Base-by-base conservation (phyloP, 2,797 vertebrate species). In the Semotilus atromaculatus region DNA sequence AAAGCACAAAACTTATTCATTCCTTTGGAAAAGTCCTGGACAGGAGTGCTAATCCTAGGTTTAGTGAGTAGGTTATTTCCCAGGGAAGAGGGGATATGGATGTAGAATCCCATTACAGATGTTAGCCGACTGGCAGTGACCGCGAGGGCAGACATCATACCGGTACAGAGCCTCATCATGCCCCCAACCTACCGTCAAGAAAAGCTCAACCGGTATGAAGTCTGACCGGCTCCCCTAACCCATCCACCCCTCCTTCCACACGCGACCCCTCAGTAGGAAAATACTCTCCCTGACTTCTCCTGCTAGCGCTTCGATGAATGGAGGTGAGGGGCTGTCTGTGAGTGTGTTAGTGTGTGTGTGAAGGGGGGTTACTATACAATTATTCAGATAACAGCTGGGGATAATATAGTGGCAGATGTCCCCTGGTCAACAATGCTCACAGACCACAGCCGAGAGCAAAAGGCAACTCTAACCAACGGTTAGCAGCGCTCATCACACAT, bases 301-400 rank as follows among this genome's bases (percentile, higher is more conserved):
- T 55, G 67, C 80, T 80, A 62, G 64, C 76, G 73, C 78, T 64
- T 64, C 29, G 21, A 86, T 80, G 85, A 83, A 81, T 88, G 53
- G 74, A 76, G 82, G 81, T 11, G 26, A 77, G 76, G 74, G 84
- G 67, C 58, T 74, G 73, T 86, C 72, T 81, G 66, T 87, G 53
- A 36, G 74, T 86, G 72, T 82, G 79, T 86, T 18, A 16, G 80
- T 72, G 77, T 73, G 81, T 82, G 85, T 71, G 81, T 74, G 16
- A 51, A 29, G 64, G 80, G 85, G 90, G 90, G 92, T 92, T 90
- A 93, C 94, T 93, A 94, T 92, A 95, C 94, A 95, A 94, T 95
- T 95, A 95, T 95, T 94, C 94, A 95, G 94, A 95, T 95, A 96
- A 96, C 95, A 96, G 95, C 95, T 96, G 95, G 94, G 94, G 94